Base-by-base conservation (phyloP, 2,888 invertebrate species). In the Teleogryllus oceanicus region DNA sequence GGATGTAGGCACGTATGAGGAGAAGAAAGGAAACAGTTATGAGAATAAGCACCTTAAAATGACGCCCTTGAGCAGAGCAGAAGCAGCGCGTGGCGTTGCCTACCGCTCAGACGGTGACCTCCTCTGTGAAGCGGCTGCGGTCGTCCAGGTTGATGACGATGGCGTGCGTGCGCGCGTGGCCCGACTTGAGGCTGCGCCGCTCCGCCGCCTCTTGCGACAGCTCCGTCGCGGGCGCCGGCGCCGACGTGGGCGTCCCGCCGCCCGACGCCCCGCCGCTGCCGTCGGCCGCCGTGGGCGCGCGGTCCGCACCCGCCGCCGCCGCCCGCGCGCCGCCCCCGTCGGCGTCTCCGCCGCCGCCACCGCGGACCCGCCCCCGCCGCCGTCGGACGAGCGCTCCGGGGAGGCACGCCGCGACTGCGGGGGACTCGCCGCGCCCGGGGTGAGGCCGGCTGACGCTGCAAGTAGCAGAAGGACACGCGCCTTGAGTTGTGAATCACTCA, bases 61-160 rank as follows among this genome's bases (percentile, higher is more conserved):
- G 2, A 37, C 8, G 8, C 37, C 8, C 37, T 37, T 12, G 1
- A 5, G 16, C 4, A 62, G 12, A 62, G 10, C n/a, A n/a, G 13
- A 62, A 62, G 62, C 5, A 37, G 37, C 5, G 37, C 8, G 37
- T 8, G 37, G 37, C 37, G 37, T 8, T 1, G 37, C 37, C 1
- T 37, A 37, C 37, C 37, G 4, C 16, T 85, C 84, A 94, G 84
- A 94, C 94, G 78, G 94, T 94, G 83, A 94, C 93, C 87, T 94
- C 94, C 87, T 94, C 94, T 76, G 94, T 94, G 87, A 94, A 94
- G 84, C 93, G 90, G 86, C 92, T 93, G 85, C 94, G 94, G 87
- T 94, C 94, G 85, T 94, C 94, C 84, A 94, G 88, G 87, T 94
- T 94, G 83, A 94, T 93, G 84, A 94, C 92, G 84, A 94, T 93